Evolutionary conservation across 2,113 vertebrate species (phyloP), one percentile per base, ranked within the genome.

Genomic region (Bungarus multicinctus): DNA sequence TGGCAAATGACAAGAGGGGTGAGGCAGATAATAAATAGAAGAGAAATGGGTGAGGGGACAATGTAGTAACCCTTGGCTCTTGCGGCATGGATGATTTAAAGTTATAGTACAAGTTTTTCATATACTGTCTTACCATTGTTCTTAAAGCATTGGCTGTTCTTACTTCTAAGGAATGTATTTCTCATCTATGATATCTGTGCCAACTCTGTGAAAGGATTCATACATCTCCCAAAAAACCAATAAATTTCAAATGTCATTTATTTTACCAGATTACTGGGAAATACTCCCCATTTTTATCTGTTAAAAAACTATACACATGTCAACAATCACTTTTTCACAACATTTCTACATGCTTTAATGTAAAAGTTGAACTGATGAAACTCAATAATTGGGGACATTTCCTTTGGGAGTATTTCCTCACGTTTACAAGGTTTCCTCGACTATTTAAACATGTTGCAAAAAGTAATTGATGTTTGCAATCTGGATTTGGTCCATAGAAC

Each of bases 151-250:
- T 52, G n/a, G 11, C 92, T 39, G 47, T 85, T 43, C 54, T 90
- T 43, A 89, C 1, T 20, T 53, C 34, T 18, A 81, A 81, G 20
- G 74, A 89, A 47, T 34, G 25, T 85, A 50, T 89, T 89, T 47
- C 27, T n/a, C 43, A 57, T 22, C 57, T 85, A 47, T n/a, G 6
- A 22, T 58, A 34, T 43, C 54, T 60, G 45, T 88, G 43, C 64
- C 86, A 92, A 92, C 54, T 58, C 50, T 52, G 74, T n/a, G 90
- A n/a, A 93, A 87, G 55, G 88, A 60, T 60, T 47, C 74, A 58
- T 52, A 25, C 50, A 81, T 47, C 22, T 34, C 45, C 30, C 89
- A 43, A 25, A 90, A 55, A 25, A 53, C 23, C 34, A 87, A 5
- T 60, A 25, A 5, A 89, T 64, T 74, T 64, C 89, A 87, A 90